Evolutionary conservation across 2,113 vertebrate genomes (phyloP).

Genomic region (Ramphastos sulfuratus): DNA sequence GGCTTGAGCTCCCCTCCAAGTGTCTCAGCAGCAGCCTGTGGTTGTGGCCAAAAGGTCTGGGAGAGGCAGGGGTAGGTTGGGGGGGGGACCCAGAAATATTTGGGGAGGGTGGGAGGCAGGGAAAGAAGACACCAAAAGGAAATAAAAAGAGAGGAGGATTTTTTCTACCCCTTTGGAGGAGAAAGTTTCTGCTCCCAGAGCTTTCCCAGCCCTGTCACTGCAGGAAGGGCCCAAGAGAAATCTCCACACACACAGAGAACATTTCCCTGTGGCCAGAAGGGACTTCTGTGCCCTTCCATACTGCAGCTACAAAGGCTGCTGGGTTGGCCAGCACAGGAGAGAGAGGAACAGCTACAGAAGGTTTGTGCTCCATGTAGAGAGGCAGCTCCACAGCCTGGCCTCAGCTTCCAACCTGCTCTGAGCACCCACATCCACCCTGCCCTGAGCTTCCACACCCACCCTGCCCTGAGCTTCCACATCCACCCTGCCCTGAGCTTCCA

Average conservation of each 20-base stretch:
- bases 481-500: no score
- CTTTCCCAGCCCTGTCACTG: neutral
- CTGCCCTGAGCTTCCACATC: no score
- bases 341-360: neutral
- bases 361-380: neutral
- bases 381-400: neutral
- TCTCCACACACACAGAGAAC: neutral
- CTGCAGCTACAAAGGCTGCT: constrained; percentile 50
- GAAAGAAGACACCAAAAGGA: neutral
- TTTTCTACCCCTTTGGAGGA: neutral
- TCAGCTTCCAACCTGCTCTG: neutral
- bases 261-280: neutral
- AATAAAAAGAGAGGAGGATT: neutral
- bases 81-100: neutral
- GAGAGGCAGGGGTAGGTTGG: neutral
- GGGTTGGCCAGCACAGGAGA: neutral
- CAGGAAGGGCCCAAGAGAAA: neutral
- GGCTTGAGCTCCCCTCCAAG: neutral
- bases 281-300: constrained; percentile 6
- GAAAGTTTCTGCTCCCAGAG: neutral
- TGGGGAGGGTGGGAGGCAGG: neutral
- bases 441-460: no score
- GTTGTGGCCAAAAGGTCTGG: neutral
- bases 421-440: no score
- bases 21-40: neutral